phyloP scores from a whole-genome alignment of 2,888 invertebrate genomes.

The Drosophila nr. fundita region DNA sequence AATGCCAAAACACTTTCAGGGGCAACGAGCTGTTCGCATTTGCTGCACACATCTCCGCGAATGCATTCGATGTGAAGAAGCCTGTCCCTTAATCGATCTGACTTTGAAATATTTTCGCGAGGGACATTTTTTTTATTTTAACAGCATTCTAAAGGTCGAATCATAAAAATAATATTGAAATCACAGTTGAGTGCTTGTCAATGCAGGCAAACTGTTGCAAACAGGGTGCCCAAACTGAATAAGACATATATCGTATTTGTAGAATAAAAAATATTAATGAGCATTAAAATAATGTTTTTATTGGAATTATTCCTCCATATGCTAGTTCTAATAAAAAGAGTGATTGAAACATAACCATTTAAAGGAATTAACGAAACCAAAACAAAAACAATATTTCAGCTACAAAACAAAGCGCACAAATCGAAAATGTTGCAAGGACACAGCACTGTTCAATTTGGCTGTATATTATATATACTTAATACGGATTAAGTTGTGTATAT shows the following conservation, averaged over 20 bases:
- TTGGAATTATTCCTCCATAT: rapidly evolving
- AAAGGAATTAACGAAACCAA: background rate
- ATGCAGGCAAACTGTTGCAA: background rate
- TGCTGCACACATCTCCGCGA: constrained; percentile 19
- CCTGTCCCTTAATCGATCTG: constrained; percentile 13
- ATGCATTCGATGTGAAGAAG: constrained; percentile 22
- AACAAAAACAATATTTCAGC: background rate
- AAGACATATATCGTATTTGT: background rate
- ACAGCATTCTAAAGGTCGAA: constrained; percentile 13
- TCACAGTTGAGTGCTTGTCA: constrained; percentile 18
- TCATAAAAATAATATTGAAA: constrained; percentile 15
- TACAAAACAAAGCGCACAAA: background rate
- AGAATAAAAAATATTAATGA: background rate
- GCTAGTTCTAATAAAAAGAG: background rate
- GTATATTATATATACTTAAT: background rate
- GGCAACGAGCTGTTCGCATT: constrained; percentile 7
- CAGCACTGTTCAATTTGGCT: background rate
- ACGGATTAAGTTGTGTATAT: background rate
- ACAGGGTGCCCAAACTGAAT: constrained; percentile 12
- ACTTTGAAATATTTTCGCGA: constrained; percentile 4
- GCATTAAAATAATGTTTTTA: background rate
- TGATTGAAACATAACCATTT: background rate
- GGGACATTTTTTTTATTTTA: constrained; percentile 11
- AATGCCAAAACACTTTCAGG: constrained; percentile 9
- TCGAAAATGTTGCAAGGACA: constrained; percentile 7